Evolutionary conservation across 2,888 invertebrate species (phyloP), one percentile per base, ranked within the genome.

Genomic region (Leucophora obtusa): DNA sequence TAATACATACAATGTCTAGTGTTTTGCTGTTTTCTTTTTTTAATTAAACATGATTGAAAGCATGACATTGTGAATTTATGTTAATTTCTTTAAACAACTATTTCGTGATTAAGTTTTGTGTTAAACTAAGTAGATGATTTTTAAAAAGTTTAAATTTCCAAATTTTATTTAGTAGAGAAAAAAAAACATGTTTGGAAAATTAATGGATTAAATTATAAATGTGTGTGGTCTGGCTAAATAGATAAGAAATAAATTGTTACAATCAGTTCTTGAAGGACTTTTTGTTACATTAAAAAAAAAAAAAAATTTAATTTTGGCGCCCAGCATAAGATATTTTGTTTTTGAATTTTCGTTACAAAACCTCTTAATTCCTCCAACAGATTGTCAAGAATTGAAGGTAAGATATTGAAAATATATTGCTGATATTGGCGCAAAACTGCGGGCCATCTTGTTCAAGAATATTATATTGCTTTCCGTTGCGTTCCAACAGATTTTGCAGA

Each of bases 11-110:
- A 17, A 21, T 54, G 38, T 54, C 6, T 56, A 38, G 38, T 38
- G 54, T n/a, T 28, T 28, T 24, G 8, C 54, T 14, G 33, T n/a
- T 28, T 28, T 28, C 6, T 28, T 3, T 33, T 58, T 58, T n/a
- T 35, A n/a, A 58, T 15, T 17, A 6, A 69, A 73, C 81, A 81
- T 81, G 81, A 77, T 77, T 76, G 76, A 81, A 76, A 28, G 63
- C 81, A 81, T 81, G 81, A 77, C 81, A 81, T 81, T 81, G 76
- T 59, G 50, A 73, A 50, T 76, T 81, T 76, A 73, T 80, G 80
- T 80, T 81, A 63, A 76, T 81, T 81, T 77, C 59, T 51, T 69
- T 51, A 59, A 73, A 81, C 81, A 81, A 59, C 69, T 70, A 70
- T 70, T 81, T 81, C 81, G 81, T 81, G 81, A 77, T 81, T 77